Base-by-base conservation (phyloP, 2,113 vertebrate genomes). In the Cinclus mexicanus region DNA sequence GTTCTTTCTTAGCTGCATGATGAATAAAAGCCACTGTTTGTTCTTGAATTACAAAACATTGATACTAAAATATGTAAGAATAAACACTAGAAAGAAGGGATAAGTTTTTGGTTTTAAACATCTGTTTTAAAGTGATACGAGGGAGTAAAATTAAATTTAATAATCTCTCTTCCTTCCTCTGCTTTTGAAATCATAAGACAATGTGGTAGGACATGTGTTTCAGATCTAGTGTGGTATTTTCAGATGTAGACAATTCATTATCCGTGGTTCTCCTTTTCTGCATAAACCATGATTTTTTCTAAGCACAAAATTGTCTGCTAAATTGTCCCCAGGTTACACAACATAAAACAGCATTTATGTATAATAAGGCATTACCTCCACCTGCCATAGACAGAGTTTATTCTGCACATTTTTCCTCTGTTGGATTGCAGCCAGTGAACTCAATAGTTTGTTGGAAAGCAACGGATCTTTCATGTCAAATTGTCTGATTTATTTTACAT, bases 161-260 rank as follows among this genome's bases (percentile, higher is more conserved):
- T 97, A 97, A 97, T 84, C 90, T 83, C 69, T 81, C 95, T 96
- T 97, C 96, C 96, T 97, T 97, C 96, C 96, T 96, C 53, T 94
- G 91, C 82, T 94, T 96, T 97, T 96, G 87, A 97, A 96, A 85
- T 83, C 60, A 55, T 59, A 93, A 94, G 89, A 95, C 95, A 94
- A 86, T 88, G 88, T 52, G 59, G 89, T 68, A 81, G 61, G 81
- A 95, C 95, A 96, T 97, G 81, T 97, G 95, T 96, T 97, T 96
- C 95, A 90, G 89, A 97, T 97, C 93, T 97, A 91, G 60, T 64
- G 83, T 88, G 90, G 94, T 94, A 97, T 97, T 97, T 96, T 96
- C 94, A 96, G 93, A 97, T 95, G 89, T 77, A 96, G 96, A 95
- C 95, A 93, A 96, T 91, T 96, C 89, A 94, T 97, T 97, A 94